Evolutionary conservation across 2,797 vertebrate genomes (phyloP).

Genomic region (Xiphophorus birchmanni): DNA sequence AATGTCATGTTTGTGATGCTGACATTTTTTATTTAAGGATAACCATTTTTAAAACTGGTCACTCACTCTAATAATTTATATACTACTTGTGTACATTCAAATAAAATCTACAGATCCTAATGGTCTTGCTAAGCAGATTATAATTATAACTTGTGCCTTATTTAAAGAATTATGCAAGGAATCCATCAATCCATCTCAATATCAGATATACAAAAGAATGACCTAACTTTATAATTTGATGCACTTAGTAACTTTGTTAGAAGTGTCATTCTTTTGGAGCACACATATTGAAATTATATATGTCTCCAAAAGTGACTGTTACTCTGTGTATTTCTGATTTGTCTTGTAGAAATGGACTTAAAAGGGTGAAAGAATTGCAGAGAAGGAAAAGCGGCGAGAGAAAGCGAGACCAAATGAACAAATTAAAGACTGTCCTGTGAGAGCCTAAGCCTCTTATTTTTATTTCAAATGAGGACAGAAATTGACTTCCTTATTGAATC

Average conservation of each 20-base stretch:
- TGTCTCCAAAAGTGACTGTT: background rate
- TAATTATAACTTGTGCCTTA: background rate
- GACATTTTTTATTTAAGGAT: background rate
- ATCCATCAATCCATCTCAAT: background rate
- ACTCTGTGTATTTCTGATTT: constrained; percentile 28
- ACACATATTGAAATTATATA: background rate
- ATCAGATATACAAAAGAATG: background rate
- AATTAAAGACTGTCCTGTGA: constrained; percentile 78
- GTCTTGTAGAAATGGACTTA: constrained; percentile 41
- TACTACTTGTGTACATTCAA: background rate
- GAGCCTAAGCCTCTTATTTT: constrained; percentile 82
- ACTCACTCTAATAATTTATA: background rate
- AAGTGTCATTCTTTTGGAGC: background rate
- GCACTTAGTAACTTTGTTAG: background rate
- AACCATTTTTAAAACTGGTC: background rate
- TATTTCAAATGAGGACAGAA: constrained; percentile 82
- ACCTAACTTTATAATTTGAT: background rate
- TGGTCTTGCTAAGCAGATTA: background rate
- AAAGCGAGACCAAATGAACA: constrained; percentile 76
- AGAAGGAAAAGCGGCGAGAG: constrained; percentile 61
- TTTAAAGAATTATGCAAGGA: background rate
- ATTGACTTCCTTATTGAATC: constrained; percentile 84
- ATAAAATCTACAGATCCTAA: background rate
- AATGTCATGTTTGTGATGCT: background rate
- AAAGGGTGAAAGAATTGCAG: constrained; percentile 62